Conservation (phyloP, 2,113 vertebrate species). For the Apodemus sylvaticus region DNA sequence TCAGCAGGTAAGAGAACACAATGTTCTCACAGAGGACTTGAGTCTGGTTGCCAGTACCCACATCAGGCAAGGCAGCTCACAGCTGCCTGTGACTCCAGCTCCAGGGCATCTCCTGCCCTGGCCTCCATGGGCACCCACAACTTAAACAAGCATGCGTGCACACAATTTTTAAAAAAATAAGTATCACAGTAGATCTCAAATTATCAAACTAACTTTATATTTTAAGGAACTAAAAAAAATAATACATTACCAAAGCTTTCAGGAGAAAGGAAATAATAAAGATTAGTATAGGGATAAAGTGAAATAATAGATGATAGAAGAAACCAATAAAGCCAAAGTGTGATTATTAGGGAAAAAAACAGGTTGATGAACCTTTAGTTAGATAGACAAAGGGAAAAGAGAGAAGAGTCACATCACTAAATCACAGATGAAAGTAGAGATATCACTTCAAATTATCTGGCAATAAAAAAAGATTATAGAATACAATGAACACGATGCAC, state of each 20-base stretch:
- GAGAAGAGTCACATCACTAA: not conserved
- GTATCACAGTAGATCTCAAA: not conserved
- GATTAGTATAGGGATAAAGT: not conserved
- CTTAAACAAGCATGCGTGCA: not conserved
- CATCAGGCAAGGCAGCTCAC: not conserved
- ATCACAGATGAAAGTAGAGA: not conserved
- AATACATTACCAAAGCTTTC: not conserved
- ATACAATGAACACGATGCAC: not conserved
- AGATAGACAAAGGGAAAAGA: not conserved
- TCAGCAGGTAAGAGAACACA: not conserved
- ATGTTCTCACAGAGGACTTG: not conserved
- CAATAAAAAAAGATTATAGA: not conserved
- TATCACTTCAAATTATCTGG: not conserved
- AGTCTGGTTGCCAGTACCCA: not conserved
- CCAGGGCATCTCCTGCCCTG: not conserved
- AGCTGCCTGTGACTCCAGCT: not conserved
- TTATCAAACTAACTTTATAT: not conserved
- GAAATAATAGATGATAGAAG: not conserved
- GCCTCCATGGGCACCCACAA: not conserved
- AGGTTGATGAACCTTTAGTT: not conserved
- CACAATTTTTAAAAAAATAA: not conserved
- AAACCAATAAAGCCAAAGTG: not conserved
- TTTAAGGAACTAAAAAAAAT: not conserved
- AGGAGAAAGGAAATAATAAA: not conserved
- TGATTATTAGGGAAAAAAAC: not conserved